Conservation (phyloP, 2,113 vertebrate species). For the Tachysurus fulvidraco region DNA sequence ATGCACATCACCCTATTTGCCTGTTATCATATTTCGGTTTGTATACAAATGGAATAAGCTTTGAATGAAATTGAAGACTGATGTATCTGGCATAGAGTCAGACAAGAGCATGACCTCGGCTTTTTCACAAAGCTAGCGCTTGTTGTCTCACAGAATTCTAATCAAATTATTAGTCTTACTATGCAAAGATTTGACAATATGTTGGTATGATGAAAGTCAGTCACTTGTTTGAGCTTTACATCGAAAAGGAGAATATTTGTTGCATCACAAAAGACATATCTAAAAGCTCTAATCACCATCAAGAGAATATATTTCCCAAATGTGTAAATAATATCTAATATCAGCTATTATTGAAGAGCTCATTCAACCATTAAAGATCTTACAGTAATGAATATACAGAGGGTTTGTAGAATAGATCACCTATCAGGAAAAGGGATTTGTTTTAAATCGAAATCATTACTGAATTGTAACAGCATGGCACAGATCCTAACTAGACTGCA, state of each 20-base stretch:
- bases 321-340: neutral
- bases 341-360: neutral
- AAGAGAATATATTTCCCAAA: neutral
- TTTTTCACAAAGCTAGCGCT: neutral
- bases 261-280: neutral
- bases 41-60: constrained; percentile 4
- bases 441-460: neutral
- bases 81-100: neutral
- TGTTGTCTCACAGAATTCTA: neutral
- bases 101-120: neutral
- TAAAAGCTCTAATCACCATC: neutral
- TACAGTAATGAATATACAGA: neutral
- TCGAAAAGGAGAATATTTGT: neutral
- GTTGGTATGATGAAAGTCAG: neutral
- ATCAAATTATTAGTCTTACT: neutral
- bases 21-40: neutral
- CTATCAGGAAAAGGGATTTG: neutral
- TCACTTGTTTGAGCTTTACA: neutral
- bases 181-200: neutral
- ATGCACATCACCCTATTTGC: neutral
- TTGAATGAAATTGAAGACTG: constrained; percentile 4
- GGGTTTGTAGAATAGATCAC: neutral
- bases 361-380: neutral
- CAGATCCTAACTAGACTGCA: neutral
- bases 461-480: neutral